These are phyloP conservation scores for Sanderia malayensis DNA, from an alignment of 30 jellyfish, hydroid and myxozoan genomes.

Conservation along the genomic window DNA sequence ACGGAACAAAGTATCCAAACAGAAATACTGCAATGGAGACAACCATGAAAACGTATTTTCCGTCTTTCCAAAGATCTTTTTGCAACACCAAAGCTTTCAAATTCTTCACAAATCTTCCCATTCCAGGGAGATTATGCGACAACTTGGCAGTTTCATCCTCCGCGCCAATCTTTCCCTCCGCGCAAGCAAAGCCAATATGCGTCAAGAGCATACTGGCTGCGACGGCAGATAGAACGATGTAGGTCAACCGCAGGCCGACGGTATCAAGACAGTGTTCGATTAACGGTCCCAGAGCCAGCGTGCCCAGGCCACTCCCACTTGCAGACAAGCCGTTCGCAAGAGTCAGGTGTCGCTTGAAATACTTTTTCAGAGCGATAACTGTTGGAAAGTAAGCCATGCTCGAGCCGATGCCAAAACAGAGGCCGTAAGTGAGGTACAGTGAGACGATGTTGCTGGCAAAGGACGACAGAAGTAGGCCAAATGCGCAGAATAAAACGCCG, in stretches of 20 bases:
- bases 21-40: conserved; percentile 48
- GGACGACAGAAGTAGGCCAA: conserved; percentile 57
- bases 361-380: conserved; percentile 31
- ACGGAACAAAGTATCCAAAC: conserved; percentile 65
- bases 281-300: conserved; percentile 41
- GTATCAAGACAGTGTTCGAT: conserved; percentile 21
- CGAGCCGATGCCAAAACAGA: conserved; percentile 61
- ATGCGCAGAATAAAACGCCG: conserved; percentile 42
- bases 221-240: conserved; percentile 9
- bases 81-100: neutral
- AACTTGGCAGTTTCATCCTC: neutral
- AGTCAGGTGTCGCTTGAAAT: conserved; percentile 51
- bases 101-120: neutral
- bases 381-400: conserved; percentile 55
- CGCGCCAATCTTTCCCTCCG: conserved; percentile 2
- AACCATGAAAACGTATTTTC: conserved; percentile 39
- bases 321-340: conserved; percentile 70
- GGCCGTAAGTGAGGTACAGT: conserved; percentile 50
- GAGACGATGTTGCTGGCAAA: conserved; percentile 33
- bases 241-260: conserved; percentile 61
- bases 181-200: neutral
- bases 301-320: conserved; percentile 74
- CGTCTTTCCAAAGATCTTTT: conserved; percentile 33
- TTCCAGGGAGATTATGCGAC: no score
- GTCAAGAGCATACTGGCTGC: conserved; percentile 16